These are phyloP conservation scores for Agrilus planipennis DNA, from an alignment of 1,140 invertebrate genomes.

Conservation along the genomic window DNA sequence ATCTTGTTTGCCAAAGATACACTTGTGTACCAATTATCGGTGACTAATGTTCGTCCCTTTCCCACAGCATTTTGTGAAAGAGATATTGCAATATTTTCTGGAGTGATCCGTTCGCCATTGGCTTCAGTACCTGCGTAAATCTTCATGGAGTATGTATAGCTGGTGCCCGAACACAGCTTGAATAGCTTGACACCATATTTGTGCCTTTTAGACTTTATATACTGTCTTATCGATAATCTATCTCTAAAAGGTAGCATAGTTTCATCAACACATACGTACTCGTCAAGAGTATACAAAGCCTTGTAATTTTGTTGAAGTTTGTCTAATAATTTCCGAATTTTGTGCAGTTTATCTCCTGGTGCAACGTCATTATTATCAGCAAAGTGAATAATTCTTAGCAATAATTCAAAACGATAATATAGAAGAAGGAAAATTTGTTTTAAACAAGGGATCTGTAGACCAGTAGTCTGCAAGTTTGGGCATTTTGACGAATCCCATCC, in stretches of 20 bases:
- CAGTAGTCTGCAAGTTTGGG: neutral
- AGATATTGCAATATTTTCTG: conserved; percentile 5
- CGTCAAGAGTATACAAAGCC: too few relatives aligned
- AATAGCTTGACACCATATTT: conserved; percentile 35
- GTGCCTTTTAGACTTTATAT: conserved; percentile 31
- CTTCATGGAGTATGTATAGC: conserved; percentile 29
- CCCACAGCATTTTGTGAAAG: conserved; percentile 17
- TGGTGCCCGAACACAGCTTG: conserved; percentile 29
- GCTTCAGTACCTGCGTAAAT: conserved; percentile 28
- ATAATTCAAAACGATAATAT: conserved; percentile 22
- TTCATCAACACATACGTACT: too few relatives aligned
- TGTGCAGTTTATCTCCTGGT: conserved; percentile 15
- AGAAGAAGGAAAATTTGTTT: conserved; percentile 1
- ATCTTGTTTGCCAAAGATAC: conserved; percentile 28
- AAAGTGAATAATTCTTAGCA: conserved; percentile 20
- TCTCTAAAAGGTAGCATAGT: conserved; percentile 32
- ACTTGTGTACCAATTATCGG: conserved; percentile 34
- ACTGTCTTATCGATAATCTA: conserved; percentile 29
- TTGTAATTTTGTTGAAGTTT: too few relatives aligned
- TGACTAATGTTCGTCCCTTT: conserved; percentile 26
- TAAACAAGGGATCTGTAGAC: neutral
- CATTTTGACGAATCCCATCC: conserved; percentile 2
- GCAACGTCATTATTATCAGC: conserved; percentile 14
- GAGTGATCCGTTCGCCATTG: neutral
- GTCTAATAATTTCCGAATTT: conserved; percentile 16